Percentiles rank a stretch among this genome's conserved stretches.
Evolutionary conservation across 2,113 vertebrate genomes (phyloP).

Genomic region (Procavia capensis): DNA sequence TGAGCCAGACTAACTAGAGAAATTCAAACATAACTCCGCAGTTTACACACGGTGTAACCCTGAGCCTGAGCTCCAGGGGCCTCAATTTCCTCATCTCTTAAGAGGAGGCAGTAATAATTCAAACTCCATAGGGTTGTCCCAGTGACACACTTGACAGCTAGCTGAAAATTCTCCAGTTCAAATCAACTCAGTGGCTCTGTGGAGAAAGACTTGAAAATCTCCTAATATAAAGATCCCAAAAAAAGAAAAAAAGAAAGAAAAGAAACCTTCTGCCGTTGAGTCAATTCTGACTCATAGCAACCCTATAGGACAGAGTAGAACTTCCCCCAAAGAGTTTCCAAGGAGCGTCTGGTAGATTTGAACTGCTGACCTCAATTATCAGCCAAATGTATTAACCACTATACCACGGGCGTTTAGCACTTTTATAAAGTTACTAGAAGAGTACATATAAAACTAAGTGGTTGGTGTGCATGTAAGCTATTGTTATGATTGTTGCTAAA

Average conservation of each 20-base stretch:
- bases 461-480: neutral
- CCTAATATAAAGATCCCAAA: no score
- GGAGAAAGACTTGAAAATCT: neutral
- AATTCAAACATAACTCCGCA: neutral
- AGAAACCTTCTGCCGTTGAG: no score
- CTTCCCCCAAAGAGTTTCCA: no score
- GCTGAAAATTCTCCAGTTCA: neutral
- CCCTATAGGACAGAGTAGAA: no score
- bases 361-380: no score
- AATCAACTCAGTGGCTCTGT: neutral
- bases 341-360: no score
- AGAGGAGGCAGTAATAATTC: neutral
- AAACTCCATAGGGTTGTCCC: neutral
- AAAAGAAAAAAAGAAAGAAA: no score
- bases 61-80: neutral
- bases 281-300: no score
- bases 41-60: neutral
- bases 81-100: neutral
- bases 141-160: neutral
- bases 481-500: constrained; percentile 14
- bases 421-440: neutral
- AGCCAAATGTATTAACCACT: no score
- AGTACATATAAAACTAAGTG: neutral
- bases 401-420: no score
- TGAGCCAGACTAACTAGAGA: neutral